Conservation (phyloP, 2,888 invertebrate species). For the Campopleginae sp. region DNA sequence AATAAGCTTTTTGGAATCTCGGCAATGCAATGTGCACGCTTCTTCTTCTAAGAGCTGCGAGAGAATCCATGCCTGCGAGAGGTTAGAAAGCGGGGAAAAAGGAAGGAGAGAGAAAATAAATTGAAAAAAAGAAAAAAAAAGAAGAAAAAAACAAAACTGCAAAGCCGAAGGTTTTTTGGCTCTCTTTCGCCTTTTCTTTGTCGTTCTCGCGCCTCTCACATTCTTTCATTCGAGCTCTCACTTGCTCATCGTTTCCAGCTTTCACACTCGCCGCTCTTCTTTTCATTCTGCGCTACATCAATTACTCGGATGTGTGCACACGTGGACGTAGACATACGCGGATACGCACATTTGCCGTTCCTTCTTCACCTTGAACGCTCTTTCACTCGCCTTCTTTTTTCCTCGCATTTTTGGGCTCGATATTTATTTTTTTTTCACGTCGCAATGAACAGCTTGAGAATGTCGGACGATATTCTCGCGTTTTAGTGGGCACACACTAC, state of each 20-base stretch:
- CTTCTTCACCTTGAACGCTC: conserved; percentile 32
- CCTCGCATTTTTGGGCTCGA: neutral
- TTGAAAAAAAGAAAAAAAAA: neutral
- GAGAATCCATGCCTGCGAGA: conserved; percentile 23
- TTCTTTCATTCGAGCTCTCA: conserved; percentile 19
- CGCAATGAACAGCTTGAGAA: conserved; percentile 12
- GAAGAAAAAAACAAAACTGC: neutral
- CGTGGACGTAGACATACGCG: neutral
- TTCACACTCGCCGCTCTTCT: too few species aligned
- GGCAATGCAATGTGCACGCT: conserved; percentile 44
- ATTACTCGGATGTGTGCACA: conserved; percentile 14
- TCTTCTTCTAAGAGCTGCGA: neutral
- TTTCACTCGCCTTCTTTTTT: conserved; percentile 17
- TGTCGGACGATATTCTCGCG: neutral
- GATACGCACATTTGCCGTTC: conserved; percentile 8
- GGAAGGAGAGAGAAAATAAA: neutral
- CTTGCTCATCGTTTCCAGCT: too few species aligned
- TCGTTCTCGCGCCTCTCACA: conserved; percentile 18
- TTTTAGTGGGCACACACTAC: neutral
- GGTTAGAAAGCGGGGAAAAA: neutral
- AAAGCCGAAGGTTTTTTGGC: neutral
- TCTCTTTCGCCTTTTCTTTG: conserved; percentile 43
- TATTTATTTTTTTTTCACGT: neutral
- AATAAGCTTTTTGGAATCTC: conserved; percentile 54
- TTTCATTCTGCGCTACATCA: conserved; percentile 45